Evolutionary conservation across 2,888 invertebrate species (phyloP).

Genomic region (Caenorhabditis sulstoni): DNA sequence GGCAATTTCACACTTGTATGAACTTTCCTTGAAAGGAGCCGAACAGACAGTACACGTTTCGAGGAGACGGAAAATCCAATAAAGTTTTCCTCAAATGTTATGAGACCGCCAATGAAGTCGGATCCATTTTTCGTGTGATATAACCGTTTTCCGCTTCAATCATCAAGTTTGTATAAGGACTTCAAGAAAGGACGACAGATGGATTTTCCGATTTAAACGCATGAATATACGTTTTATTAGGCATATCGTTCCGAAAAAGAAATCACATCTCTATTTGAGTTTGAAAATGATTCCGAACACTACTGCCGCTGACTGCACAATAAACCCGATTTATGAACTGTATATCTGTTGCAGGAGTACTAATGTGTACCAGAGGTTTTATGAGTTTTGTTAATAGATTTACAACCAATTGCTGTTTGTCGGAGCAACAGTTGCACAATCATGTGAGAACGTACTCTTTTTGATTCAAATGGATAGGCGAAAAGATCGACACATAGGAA

Average conservation of each 20-base stretch:
- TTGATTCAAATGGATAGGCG: no score
- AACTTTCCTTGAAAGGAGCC: constrained; percentile 59
- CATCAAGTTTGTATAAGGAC: constrained; percentile 52
- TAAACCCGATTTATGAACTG: constrained; percentile 8
- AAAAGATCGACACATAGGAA: no score
- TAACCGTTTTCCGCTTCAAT: constrained; percentile 55
- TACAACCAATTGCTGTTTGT: constrained; percentile 14
- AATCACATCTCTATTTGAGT: background rate
- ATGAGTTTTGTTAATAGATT: constrained; percentile 16
- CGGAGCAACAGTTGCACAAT: constrained; percentile 25
- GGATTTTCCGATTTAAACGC: constrained; percentile 18
- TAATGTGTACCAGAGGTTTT: constrained; percentile 25
- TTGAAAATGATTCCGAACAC: background rate
- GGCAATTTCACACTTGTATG: constrained; percentile 62
- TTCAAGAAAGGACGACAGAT: constrained; percentile 16
- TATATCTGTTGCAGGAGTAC: background rate
- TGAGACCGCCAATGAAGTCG: constrained; percentile 53
- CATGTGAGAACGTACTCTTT: no score
- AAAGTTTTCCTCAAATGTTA: constrained; percentile 44
- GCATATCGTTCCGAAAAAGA: no score
- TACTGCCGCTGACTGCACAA: background rate
- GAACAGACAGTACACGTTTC: background rate
- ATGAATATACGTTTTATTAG: no score
- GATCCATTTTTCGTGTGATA: constrained; percentile 44
- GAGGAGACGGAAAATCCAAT: constrained; percentile 29